A percentile compares a stretch with the other conserved stretches of the same genome.
phyloP scores from a whole-genome alignment of 1,140 invertebrate genomes.

The Proctacanthus coquilletti region DNA sequence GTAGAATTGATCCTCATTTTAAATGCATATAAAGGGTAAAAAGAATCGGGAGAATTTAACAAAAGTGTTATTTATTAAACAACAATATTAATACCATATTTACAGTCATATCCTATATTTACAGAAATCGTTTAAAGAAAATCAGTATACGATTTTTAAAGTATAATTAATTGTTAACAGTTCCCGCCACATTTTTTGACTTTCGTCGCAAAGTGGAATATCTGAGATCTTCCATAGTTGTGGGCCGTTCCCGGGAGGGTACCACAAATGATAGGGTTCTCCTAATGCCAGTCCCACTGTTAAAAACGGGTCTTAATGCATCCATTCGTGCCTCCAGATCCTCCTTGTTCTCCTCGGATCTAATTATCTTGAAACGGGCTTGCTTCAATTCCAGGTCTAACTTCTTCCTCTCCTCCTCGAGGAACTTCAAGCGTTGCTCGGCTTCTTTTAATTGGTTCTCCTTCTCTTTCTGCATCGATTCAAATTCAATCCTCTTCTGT shows the following conservation, averaged over 20 bases:
- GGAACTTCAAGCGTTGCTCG: slow-evolving; percentile 41
- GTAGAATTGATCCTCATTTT: too few relatives aligned
- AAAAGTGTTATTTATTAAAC: too few relatives aligned
- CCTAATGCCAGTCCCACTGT: slow-evolving; percentile 32
- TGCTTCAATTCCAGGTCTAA: slow-evolving; percentile 48
- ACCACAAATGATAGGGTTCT: slow-evolving; percentile 43
- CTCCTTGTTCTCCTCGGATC: slow-evolving; percentile 48
- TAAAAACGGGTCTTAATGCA: slow-evolving; percentile 15
- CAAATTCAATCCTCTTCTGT: slow-evolving; percentile 54
- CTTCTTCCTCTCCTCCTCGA: slow-evolving; percentile 48
- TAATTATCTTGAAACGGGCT: slow-evolving; percentile 47
- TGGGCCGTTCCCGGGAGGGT: slow-evolving; percentile 33
- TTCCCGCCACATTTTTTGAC: too few relatives aligned
- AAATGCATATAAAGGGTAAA: too few relatives aligned
- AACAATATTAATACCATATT: too few relatives aligned
- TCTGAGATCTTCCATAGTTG: not conserved
- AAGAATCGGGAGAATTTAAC: too few relatives aligned
- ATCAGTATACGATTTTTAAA: too few relatives aligned
- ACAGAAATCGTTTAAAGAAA: too few relatives aligned
- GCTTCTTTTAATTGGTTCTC: slow-evolving; percentile 55
- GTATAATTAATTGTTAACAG: too few relatives aligned
- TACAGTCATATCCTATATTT: too few relatives aligned
- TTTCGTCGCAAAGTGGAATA: not conserved
- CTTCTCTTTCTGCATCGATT: slow-evolving; percentile 51
- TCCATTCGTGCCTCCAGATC: slow-evolving; percentile 39